Evolutionary conservation across 2,888 invertebrate genomes (phyloP).

Genomic region (Volucella zonaria): DNA sequence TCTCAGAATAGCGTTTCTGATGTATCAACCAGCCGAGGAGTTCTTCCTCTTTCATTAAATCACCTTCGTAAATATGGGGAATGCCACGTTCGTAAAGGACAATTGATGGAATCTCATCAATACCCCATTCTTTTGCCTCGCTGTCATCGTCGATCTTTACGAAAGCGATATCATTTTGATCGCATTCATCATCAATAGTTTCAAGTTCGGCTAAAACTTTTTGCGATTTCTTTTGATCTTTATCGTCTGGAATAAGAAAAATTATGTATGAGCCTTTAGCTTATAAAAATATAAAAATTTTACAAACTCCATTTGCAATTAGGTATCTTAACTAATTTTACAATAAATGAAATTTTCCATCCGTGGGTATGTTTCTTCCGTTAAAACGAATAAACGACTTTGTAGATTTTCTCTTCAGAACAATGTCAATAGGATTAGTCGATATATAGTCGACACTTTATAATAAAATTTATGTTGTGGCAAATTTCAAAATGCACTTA

Average conservation of each 20-base stretch:
- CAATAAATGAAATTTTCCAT: too few species aligned
- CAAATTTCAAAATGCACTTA: too few species aligned
- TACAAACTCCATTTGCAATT: too few species aligned
- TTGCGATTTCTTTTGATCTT: conserved; percentile 94
- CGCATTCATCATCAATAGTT: conserved; percentile 96
- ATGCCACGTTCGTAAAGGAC: conserved; percentile 90
- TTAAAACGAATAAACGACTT: too few species aligned
- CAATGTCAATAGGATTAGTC: too few species aligned
- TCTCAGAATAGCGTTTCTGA: conserved; percentile 94
- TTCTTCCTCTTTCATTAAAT: conserved; percentile 94
- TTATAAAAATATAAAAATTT: background rate
- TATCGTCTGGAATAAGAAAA: conserved; percentile 87
- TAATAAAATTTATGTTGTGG: too few species aligned
- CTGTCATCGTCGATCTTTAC: conserved; percentile 95
- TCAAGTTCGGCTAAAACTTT: conserved; percentile 92
- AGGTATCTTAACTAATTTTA: too few species aligned
- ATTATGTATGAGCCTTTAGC: background rate
- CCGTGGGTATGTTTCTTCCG: too few species aligned
- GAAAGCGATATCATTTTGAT: conserved; percentile 94
- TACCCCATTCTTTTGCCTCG: conserved; percentile 95
- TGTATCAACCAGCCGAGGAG: conserved; percentile 94
- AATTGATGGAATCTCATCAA: conserved; percentile 91
- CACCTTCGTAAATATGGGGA: conserved; percentile 90
- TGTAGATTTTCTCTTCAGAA: too few species aligned
- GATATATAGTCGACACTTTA: too few species aligned